Evolutionary conservation across 2,888 invertebrate genomes (phyloP).

Genomic region (Drosophila barbarae): DNA sequence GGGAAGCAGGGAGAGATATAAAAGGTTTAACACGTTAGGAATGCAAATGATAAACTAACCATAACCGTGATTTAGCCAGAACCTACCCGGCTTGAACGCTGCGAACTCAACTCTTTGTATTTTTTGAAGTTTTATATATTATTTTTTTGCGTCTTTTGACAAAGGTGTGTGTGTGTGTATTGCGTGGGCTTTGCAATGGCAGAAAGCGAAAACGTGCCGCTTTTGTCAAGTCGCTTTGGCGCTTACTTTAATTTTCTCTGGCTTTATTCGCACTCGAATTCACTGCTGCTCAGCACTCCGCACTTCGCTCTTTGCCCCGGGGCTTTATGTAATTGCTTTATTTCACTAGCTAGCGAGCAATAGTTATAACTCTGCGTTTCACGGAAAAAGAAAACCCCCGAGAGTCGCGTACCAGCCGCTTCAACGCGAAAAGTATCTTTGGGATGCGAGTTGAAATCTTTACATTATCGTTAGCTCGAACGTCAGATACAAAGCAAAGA

Average conservation of each 20-base stretch:
- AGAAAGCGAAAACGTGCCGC: slow-evolving; percentile 72
- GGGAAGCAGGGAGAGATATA: slow-evolving; percentile 4
- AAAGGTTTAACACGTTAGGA: slow-evolving; percentile 2
- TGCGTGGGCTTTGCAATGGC: slow-evolving; percentile 41
- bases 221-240: slow-evolving; percentile 61
- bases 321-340: slow-evolving; percentile 42
- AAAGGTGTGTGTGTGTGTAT: slow-evolving; percentile 37
- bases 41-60: slow-evolving; percentile 68
- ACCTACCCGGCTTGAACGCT: slow-evolving; percentile 51
- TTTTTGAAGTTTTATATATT: neutral
- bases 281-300: neutral
- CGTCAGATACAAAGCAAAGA: slow-evolving; percentile 42
- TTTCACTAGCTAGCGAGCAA: slow-evolving; percentile 38
- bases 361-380: slow-evolving; percentile 30
- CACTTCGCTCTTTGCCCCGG: slow-evolving; percentile 26
- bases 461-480: slow-evolving; percentile 45
- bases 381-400: slow-evolving; percentile 20
- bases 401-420: slow-evolving; percentile 53
- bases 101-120: slow-evolving; percentile 2
- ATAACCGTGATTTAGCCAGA: slow-evolving; percentile 43
- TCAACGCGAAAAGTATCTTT: slow-evolving; percentile 66
- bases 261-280: slow-evolving; percentile 30
- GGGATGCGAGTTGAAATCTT: slow-evolving; percentile 34
- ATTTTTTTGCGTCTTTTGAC: slow-evolving; percentile 18
- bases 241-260: slow-evolving; percentile 47